These are phyloP conservation scores for Lepus oiostolus DNA, from an alignment of 2,797 vertebrate species.

Conservation along the genomic window DNA sequence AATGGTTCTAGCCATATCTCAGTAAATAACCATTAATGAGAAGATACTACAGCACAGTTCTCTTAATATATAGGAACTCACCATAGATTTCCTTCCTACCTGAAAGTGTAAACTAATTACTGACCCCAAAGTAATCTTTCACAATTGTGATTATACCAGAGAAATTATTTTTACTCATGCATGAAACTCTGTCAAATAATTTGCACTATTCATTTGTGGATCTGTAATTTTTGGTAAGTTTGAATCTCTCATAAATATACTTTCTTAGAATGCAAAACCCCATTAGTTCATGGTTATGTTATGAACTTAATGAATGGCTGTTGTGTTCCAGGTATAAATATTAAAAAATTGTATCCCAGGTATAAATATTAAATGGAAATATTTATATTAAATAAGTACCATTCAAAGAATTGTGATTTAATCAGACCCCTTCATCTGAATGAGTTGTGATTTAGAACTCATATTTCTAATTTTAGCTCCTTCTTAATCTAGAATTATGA, in stretches of 20 bases:
- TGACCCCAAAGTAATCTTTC: background rate
- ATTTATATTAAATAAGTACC: constrained; percentile 8
- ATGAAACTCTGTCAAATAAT: background rate
- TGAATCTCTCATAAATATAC: background rate
- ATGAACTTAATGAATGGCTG: background rate
- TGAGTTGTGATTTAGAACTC: background rate
- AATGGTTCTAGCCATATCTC: background rate
- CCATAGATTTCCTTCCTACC: background rate
- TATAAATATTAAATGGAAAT: constrained; percentile 38
- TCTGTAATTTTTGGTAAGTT: background rate
- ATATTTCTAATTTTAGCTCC: constrained; percentile 66
- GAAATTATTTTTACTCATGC: background rate
- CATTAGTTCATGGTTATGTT: background rate
- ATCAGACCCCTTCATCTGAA: background rate
- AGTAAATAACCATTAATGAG: constrained; percentile 22
- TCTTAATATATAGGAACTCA: background rate
- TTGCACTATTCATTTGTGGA: background rate
- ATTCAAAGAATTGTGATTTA: background rate
- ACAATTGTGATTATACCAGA: background rate
- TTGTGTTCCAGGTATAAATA: background rate
- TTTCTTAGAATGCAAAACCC: background rate
- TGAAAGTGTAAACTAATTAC: background rate
- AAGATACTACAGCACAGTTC: background rate
- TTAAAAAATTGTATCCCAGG: background rate
- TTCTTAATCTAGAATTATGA: constrained; percentile 7